Evolutionary conservation across 2,888 invertebrate genomes (phyloP), one percentile per base, ranked within the genome.

Genomic region (Cylindroiulus punctatus): DNA sequence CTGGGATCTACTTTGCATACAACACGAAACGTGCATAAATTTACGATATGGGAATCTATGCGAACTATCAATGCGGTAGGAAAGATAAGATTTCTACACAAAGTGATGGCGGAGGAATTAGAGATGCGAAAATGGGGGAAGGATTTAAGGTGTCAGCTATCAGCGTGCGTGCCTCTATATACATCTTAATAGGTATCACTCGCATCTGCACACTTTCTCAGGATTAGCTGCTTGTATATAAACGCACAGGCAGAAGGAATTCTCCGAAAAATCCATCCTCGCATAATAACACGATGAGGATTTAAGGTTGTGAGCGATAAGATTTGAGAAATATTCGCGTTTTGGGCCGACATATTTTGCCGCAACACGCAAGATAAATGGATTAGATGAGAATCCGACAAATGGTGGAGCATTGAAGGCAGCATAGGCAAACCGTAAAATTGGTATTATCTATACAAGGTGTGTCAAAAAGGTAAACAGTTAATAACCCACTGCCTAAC

Each of bases 81-180:
- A 4, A 26, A 40, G 40, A 22, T 65, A 65, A 65, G 65, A 26
- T 26, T 26, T 65, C 65, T 26, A 12, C 26, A 65, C 26, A 22
- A 26, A 65, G 26, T 26, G 65, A 65, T 65, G 26, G 26, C 65
- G 22, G 5, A 65, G 65, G 65, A 65, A 65, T 65, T 65, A 65
- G 65, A 65, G 65, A 22, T 26, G 65, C 65, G 65, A 65, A 65
- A 65, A 65, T 65, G 65, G 65, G 26, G 26, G 65, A 65, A 65
- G 65, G 65, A 65, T 65, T 65, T 65, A 65, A 65, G 26, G 26
- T 65, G 65, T 65, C 65, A 65, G 65, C 65, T 65, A 65, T 65
- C 65, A 65, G 65, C 4, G 22, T 10, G 26, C 65, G 5, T 26
- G 65, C 65, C 65, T 65, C 65, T 57, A 19, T 65, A 65, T 65